A percentile compares a stretch with the other conserved stretches of the same genome.
Conservation (phyloP, 2,797 vertebrate genomes). For the Varecia variegata region DNA sequence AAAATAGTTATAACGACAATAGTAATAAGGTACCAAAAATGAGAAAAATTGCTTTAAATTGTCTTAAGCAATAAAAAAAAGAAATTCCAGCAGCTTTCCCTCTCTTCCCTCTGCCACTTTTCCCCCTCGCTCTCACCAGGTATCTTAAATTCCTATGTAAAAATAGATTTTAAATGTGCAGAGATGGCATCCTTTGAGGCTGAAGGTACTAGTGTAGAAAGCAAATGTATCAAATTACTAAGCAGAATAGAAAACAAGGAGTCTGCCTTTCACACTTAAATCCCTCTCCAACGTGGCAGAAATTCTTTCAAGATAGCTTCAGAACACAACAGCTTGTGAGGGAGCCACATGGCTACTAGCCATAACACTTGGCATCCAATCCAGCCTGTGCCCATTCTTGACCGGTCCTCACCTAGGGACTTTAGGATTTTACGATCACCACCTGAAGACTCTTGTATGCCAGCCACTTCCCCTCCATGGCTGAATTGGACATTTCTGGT, state of each 20-base stretch:
- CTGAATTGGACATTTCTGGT: not conserved
- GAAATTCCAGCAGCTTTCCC: not conserved
- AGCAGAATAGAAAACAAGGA: not conserved
- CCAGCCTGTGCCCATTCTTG: not conserved
- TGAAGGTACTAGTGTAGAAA: not conserved
- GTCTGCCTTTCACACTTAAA: not conserved
- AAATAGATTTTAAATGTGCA: not conserved
- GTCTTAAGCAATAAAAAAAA: slow-evolving; percentile 14
- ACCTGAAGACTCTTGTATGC: not conserved
- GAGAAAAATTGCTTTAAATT: slow-evolving; percentile 32
- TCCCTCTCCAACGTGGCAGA: not conserved
- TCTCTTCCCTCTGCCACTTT: not conserved
- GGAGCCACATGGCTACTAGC: not conserved
- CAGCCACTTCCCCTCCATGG: not conserved
- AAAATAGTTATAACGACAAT: not conserved
- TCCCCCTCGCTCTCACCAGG: not conserved
- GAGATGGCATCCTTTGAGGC: not conserved
- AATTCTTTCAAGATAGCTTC: not conserved
- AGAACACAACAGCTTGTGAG: not conserved
- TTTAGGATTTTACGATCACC: not conserved
- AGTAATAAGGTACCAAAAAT: not conserved
- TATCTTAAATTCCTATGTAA: not conserved
- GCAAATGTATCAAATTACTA: not conserved
- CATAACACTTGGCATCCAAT: not conserved
- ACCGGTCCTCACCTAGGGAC: not conserved